A percentile compares a stretch with the other conserved stretches of the same genome.
phyloP scores from a whole-genome alignment of 2,113 vertebrate species.

The Serilophus lunatus region DNA sequence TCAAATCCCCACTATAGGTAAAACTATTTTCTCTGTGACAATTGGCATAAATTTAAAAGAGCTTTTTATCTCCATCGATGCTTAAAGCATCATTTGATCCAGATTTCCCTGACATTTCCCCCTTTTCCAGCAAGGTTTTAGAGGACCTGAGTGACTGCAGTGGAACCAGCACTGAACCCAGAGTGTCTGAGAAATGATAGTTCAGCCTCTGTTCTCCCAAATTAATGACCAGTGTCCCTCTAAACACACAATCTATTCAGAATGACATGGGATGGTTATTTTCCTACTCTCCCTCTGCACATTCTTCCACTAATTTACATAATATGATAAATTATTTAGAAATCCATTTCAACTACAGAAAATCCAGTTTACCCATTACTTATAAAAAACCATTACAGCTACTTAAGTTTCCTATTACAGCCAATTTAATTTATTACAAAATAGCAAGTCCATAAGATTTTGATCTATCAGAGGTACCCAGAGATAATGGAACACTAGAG shows the following conservation, averaged over 20 bases:
- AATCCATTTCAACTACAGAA: slow-evolving; percentile 31
- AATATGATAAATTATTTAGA: slow-evolving; percentile 39
- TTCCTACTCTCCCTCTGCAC: not conserved
- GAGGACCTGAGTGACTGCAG: not conserved
- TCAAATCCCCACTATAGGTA: not conserved
- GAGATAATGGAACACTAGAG: slow-evolving; percentile 18
- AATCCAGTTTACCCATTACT: slow-evolving; percentile 38
- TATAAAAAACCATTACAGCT: slow-evolving; percentile 17
- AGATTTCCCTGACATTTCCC: slow-evolving; percentile 2
- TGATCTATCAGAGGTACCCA: slow-evolving; percentile 30
- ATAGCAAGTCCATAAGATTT: not conserved
- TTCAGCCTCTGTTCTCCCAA: slow-evolving; percentile 19
- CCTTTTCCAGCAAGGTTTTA: slow-evolving; percentile 15
- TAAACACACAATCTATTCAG: not conserved
- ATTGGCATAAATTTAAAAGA: slow-evolving; percentile 11
- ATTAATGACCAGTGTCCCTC: slow-evolving; percentile 3
- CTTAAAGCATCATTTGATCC: slow-evolving; percentile 20
- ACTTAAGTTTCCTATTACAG: slow-evolving; percentile 41
- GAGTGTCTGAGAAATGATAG: not conserved
- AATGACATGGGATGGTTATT: not conserved
- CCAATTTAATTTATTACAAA: slow-evolving; percentile 43
- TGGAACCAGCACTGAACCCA: not conserved
- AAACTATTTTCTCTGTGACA: slow-evolving; percentile 4
- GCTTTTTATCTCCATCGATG: not conserved
- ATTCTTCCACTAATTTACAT: not conserved